These are phyloP conservation scores for Catocala nupta DNA, from an alignment of 2,888 invertebrate genomes.

Conservation along the genomic window DNA sequence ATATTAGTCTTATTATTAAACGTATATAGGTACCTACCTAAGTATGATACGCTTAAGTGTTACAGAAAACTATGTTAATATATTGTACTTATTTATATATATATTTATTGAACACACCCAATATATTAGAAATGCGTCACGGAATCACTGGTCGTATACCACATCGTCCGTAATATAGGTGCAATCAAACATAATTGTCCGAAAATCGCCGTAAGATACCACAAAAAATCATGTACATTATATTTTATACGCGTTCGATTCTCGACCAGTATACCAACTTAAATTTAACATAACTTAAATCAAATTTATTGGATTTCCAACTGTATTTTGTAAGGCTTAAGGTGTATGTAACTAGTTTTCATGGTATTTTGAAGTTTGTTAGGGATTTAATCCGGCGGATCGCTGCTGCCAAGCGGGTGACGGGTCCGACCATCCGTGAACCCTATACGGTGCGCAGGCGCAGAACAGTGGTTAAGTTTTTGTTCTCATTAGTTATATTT, in stretches of 20 bases:
- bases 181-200: slow-evolving; percentile 76
- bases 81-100: background rate
- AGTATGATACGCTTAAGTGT: too few species aligned
- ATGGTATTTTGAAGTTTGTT: slow-evolving; percentile 48
- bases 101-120: background rate
- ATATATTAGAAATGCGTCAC: slow-evolving; percentile 41
- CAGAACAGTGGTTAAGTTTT: slow-evolving; percentile 35
- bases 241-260: slow-evolving; percentile 66
- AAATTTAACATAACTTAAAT: slow-evolving; percentile 8
- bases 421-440: slow-evolving; percentile 77
- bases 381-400: slow-evolving; percentile 66
- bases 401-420: slow-evolving; percentile 69
- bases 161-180: slow-evolving; percentile 49
- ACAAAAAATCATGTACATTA: slow-evolving; percentile 76
- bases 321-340: slow-evolving; percentile 37
- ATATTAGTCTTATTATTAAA: too few species aligned
- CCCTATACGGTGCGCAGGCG: slow-evolving; percentile 70
- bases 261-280: slow-evolving; percentile 47
- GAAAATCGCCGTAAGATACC: slow-evolving; percentile 69
- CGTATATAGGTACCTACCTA: too few species aligned
- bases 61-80: too few species aligned
- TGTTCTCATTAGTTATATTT: slow-evolving; percentile 2
- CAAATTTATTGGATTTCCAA: slow-evolving; percentile 27
- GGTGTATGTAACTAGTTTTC: slow-evolving; percentile 19
- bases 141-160: slow-evolving; percentile 42